These are phyloP conservation scores for Willisornis vidua DNA, from an alignment of 2,113 vertebrate genomes.

Conservation along the genomic window DNA sequence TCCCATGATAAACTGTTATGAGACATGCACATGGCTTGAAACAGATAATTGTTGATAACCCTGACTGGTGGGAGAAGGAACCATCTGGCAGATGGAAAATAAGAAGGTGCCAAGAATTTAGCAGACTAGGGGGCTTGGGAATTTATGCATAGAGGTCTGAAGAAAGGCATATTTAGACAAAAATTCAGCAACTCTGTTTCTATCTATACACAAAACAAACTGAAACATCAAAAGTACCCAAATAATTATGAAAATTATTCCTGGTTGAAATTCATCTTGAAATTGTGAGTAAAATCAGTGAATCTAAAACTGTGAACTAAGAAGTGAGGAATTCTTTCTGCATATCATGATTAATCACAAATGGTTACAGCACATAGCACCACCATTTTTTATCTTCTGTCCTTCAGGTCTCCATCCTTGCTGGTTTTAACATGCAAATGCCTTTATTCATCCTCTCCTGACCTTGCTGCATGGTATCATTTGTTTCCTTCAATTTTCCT, in stretches of 20 bases:
- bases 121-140: background rate
- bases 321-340: background rate
- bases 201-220: background rate
- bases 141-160: conserved; percentile 24
- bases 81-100: conserved; percentile 51
- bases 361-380: background rate
- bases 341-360: background rate
- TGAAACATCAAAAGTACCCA: background rate
- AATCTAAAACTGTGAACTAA: background rate
- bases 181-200: conserved; percentile 12
- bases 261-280: background rate
- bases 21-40: conserved; percentile 1
- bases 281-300: background rate
- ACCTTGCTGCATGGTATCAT: background rate
- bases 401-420: background rate
- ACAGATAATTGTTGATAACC: conserved; percentile 51
- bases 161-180: conserved; percentile 28
- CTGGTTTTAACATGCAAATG: conserved; percentile 3
- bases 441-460: background rate
- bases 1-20: conserved; percentile 35
- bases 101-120: conserved; percentile 35
- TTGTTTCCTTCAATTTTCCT: conserved; percentile 35
- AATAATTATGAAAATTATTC: background rate
- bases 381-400: background rate
- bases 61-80: conserved; percentile 44